Evolutionary conservation across 2,113 vertebrate species (phyloP).

Genomic region (Vimba vimba): DNA sequence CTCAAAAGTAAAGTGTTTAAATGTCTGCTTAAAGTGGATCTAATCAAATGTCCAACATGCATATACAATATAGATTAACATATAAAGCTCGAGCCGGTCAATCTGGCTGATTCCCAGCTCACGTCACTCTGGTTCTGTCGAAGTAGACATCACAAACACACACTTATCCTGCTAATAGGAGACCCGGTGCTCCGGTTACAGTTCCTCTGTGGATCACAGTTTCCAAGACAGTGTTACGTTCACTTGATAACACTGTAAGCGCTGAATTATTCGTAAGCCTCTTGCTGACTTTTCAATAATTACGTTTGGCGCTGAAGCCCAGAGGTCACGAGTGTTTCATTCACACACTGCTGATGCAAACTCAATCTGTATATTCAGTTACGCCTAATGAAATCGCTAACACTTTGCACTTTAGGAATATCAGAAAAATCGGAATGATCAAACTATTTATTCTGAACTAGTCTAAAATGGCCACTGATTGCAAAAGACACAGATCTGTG

Average conservation of each 20-base stretch:
- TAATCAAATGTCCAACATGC: neutral
- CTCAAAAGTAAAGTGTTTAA: neutral
- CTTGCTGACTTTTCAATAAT: conserved; percentile 57
- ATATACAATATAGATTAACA: neutral
- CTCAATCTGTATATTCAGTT: too few species aligned
- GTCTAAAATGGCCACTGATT: neutral
- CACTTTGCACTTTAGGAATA: neutral
- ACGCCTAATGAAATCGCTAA: too few species aligned
- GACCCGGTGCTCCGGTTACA: conserved; percentile 26
- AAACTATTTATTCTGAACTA: neutral
- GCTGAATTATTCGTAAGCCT: conserved; percentile 61
- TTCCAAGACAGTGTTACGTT: conserved; percentile 48
- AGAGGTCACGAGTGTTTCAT: conserved; percentile 23
- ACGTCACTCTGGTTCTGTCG: neutral
- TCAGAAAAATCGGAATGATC: neutral
- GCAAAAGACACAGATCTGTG: neutral
- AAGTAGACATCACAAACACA: conserved; percentile 5
- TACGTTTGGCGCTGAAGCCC: conserved; percentile 50
- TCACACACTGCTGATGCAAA: too few species aligned
- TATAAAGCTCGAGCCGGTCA: neutral
- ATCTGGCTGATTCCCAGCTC: neutral
- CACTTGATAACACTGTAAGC: conserved; percentile 55
- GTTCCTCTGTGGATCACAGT: conserved; percentile 42
- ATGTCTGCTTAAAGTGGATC: neutral
- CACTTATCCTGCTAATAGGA: neutral